Evolutionary conservation across 2,888 invertebrate species (phyloP), one percentile per base, ranked within the genome.

Genomic region (Epinotia bilunana): DNA sequence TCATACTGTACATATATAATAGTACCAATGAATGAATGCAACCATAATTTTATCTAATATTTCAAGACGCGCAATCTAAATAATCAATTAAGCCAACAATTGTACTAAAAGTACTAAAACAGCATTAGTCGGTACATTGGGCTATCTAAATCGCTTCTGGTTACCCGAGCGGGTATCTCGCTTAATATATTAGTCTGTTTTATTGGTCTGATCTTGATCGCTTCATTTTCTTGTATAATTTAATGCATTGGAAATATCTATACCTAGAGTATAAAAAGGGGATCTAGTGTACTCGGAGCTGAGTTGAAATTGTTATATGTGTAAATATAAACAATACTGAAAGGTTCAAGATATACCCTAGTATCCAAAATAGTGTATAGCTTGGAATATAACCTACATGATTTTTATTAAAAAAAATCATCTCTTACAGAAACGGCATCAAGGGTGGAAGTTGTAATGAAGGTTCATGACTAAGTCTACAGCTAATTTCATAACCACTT

Each of bases 81-180:
- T 13, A 58, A 68, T 68, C 68, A 46, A 60, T 69, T 60, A 60
- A 18, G 58, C 9, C 16, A 69, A 46, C 58, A 69, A 58, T 69
- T 46, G 60, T 69, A 43, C 69, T 20, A 70, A 69, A 74, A 20
- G 60, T 69, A 43, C 69, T 20, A 70, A 69, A 74, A n/a, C 53
- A 16, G 49, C 46, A 69, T 69, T 69, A 69, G 46, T 6, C 23
- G 46, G 58, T 60, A 58, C 46, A 60, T 58, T 60, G 62, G 7
- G 46, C 11, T 74, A 74, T 74, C 74, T 74, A 46, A 74, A 74
- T 64, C 57, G 33, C 63, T 63, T 49, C 33, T 69, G 69, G 63
- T 74, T 58, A 63, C 33, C 63, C 58, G 43, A 49, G 46, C 23
- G 9, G 60, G 28, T 49, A 53, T 63, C 63, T 64, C 53, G 12